These are phyloP conservation scores for Daubentonia madagascariensis DNA, from an alignment of 2,113 vertebrate species.

Conservation along the genomic window DNA sequence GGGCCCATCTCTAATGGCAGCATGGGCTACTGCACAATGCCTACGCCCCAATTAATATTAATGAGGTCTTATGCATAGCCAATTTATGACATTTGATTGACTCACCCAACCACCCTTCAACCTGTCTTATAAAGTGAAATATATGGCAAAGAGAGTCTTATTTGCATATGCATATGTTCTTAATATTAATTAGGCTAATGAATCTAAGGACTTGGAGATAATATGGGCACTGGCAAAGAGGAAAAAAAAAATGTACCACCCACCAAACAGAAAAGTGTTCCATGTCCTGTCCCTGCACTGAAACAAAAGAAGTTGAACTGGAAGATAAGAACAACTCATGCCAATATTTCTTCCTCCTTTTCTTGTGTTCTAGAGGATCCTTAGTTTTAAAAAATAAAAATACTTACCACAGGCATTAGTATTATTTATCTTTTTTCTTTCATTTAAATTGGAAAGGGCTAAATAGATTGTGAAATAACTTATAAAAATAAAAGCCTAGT, in stretches of 20 bases:
- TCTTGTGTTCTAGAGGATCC: background rate
- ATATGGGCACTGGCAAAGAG: slow-evolving; percentile 72
- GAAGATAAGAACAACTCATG: slow-evolving; percentile 60
- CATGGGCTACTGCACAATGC: slow-evolving; percentile 83
- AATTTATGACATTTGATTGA: slow-evolving; percentile 87
- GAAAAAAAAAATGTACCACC: slow-evolving; percentile 22
- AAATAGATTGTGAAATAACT: slow-evolving; percentile 49
- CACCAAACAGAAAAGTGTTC: slow-evolving; percentile 60
- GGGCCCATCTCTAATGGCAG: slow-evolving; percentile 82
- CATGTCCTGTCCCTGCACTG: slow-evolving; percentile 57
- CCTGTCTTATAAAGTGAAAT: slow-evolving; percentile 85
- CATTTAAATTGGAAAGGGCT: slow-evolving; percentile 71
- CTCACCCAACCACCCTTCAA: slow-evolving; percentile 84
- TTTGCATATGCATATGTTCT: slow-evolving; percentile 88
- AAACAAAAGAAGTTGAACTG: slow-evolving; percentile 75
- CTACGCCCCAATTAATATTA: slow-evolving; percentile 87
- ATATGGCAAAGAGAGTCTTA: slow-evolving; percentile 78
- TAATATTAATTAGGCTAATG: slow-evolving; percentile 87
- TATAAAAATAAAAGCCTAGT: slow-evolving; percentile 51
- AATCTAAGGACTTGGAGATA: slow-evolving; percentile 78
- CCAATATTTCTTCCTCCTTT: slow-evolving; percentile 55
- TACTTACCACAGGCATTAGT: slow-evolving; percentile 44
- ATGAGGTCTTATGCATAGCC: slow-evolving; percentile 84
- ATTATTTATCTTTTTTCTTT: slow-evolving; percentile 58
- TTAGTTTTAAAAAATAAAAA: slow-evolving; percentile 55